A percentile compares a stretch with the other conserved stretches of the same genome.
Evolutionary conservation across 2,113 vertebrate genomes (phyloP).

Genomic region (Nansenia antarctica): DNA sequence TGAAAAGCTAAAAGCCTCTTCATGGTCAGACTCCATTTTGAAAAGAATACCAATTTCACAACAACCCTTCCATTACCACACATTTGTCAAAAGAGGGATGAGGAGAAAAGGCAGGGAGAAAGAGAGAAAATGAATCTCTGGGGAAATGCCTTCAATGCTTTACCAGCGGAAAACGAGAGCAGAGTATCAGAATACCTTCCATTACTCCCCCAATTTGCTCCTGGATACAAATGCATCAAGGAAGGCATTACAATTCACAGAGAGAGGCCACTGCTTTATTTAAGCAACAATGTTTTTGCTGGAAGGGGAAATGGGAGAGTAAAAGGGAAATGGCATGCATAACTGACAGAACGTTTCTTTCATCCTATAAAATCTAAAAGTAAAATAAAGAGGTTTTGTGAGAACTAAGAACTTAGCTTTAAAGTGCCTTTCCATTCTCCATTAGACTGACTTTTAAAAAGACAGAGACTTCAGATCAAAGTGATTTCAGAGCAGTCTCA

Average conservation of each 20-base stretch:
- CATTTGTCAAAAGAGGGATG: slow-evolving; percentile 60
- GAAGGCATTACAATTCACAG: slow-evolving; percentile 51
- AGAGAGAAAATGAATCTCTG: slow-evolving; percentile 48
- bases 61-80: slow-evolving; percentile 66
- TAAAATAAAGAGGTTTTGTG: slow-evolving; percentile 38
- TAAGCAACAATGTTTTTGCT: slow-evolving; percentile 29
- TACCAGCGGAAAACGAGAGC: slow-evolving; percentile 60
- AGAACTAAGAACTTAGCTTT: slow-evolving; percentile 8
- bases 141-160: slow-evolving; percentile 65
- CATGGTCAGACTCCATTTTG: slow-evolving; percentile 62
- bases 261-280: slow-evolving; percentile 28
- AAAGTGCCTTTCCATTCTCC: slow-evolving; percentile 26
- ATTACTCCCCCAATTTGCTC: slow-evolving; percentile 62
- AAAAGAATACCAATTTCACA: slow-evolving; percentile 71
- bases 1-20: slow-evolving; percentile 65
- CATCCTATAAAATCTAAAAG: slow-evolving; percentile 35
- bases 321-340: slow-evolving; percentile 37
- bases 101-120: background rate
- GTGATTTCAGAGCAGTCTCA: slow-evolving; percentile 17
- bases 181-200: slow-evolving; percentile 58
- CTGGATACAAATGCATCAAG: slow-evolving; percentile 68
- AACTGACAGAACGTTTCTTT: slow-evolving; percentile 47
- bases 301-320: slow-evolving; percentile 14
- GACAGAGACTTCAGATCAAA: slow-evolving; percentile 36
- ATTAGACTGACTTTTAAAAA: slow-evolving; percentile 11